phyloP scores from a whole-genome alignment of 2,113 vertebrate species.

The Ploceus nigricollis region DNA sequence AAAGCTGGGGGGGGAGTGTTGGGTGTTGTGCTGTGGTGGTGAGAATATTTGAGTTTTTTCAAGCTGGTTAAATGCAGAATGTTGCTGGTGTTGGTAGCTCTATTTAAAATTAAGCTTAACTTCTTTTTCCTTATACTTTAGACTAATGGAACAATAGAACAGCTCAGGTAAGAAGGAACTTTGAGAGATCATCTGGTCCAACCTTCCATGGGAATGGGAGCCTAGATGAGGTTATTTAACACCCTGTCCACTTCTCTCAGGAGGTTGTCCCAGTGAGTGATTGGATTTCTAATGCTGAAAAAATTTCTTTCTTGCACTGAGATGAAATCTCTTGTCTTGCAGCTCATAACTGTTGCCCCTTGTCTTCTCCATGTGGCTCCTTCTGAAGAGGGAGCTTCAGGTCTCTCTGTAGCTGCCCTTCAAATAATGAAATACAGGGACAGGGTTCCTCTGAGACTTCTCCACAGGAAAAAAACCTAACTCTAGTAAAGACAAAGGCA shows the following conservation, averaged over 20 bases:
- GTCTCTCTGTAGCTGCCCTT: neutral
- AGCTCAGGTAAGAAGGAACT: neutral
- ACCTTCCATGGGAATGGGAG: neutral
- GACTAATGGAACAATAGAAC: neutral
- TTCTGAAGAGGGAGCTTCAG: neutral
- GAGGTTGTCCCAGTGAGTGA: neutral
- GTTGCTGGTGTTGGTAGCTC: neutral
- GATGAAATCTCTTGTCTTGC: neutral
- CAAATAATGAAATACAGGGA: neutral
- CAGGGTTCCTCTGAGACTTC: neutral
- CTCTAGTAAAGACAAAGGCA: neutral
- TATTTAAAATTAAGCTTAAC: neutral
- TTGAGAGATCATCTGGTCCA: neutral
- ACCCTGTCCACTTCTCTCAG: neutral
- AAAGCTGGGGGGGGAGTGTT: fast-evolving
- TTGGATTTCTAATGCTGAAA: neutral
- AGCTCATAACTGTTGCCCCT: neutral
- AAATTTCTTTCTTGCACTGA: neutral
- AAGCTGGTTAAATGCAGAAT: neutral
- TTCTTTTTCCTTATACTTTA: neutral
- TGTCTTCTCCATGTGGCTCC: neutral
- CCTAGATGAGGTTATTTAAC: neutral
- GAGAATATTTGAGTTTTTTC: neutral
- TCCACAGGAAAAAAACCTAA: neutral
- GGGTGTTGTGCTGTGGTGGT: too few species aligned